phyloP scores from a whole-genome alignment of 2,113 vertebrate genomes.

The Nipponia nippon region DNA sequence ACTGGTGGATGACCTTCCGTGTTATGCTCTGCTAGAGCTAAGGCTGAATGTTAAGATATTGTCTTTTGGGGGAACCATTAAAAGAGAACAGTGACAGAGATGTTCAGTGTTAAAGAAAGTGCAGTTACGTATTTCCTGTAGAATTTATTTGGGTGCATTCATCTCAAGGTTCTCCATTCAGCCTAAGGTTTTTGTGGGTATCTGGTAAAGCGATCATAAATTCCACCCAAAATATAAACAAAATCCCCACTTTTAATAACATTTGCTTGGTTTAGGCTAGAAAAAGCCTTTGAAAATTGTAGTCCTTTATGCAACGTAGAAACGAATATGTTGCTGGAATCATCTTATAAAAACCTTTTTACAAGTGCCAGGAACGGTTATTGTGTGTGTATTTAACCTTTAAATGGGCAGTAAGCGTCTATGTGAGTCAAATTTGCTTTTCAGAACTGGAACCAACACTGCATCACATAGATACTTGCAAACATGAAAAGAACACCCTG shows the following conservation, averaged over 20 bases:
- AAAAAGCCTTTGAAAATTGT: not conserved
- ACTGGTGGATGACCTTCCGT: not conserved
- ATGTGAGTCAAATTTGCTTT: constrained; percentile 1
- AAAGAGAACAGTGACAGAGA: not conserved
- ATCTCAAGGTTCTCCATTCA: not conserved
- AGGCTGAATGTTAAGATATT: not conserved
- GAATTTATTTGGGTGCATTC: not conserved
- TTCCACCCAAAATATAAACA: not conserved
- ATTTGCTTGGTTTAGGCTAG: not conserved
- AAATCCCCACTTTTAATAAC: not conserved
- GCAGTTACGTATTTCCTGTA: not conserved
- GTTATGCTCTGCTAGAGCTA: not conserved
- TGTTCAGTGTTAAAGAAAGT: not conserved
- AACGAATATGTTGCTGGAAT: not conserved
- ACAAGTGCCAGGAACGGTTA: constrained; percentile 14
- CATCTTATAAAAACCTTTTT: not conserved
- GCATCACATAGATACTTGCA: not conserved
- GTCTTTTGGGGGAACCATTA: not conserved
- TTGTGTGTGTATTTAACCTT: constrained; percentile 32
- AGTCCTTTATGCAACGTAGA: not conserved
- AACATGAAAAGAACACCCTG: constrained; percentile 8
- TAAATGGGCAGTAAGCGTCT: not conserved
- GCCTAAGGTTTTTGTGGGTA: not conserved
- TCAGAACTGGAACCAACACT: not conserved
- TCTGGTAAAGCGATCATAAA: constrained; percentile 1